These are phyloP conservation scores for Ophion slaviceki DNA, from an alignment of 2,888 invertebrate species.

Conservation along the genomic window DNA sequence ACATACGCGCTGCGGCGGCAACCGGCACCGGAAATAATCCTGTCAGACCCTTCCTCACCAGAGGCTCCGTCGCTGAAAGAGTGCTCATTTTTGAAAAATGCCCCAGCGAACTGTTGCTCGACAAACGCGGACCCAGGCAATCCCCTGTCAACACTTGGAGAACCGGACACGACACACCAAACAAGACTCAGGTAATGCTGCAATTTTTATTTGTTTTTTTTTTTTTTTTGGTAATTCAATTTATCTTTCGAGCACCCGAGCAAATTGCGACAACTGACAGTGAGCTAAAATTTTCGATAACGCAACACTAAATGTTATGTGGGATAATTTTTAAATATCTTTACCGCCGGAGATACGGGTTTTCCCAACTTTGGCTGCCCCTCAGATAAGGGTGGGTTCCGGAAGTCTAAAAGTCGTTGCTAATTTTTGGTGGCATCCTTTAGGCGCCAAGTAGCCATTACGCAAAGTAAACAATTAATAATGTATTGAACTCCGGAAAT, in stretches of 20 bases:
- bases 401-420: too few relatives aligned
- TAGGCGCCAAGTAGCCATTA: too few relatives aligned
- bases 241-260: neutral
- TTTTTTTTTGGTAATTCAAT: constrained; percentile 9
- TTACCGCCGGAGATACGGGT: too few relatives aligned
- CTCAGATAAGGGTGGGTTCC: too few relatives aligned
- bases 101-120: constrained; percentile 91
- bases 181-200: constrained; percentile 84
- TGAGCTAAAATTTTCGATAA: neutral
- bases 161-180: constrained; percentile 82
- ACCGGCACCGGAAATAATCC: constrained; percentile 86
- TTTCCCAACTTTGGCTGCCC: too few relatives aligned
- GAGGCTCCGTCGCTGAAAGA: constrained; percentile 95
- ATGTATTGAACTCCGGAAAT: too few relatives aligned
- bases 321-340: too few relatives aligned
- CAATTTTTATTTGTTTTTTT: constrained; percentile 4
- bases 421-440: too few relatives aligned
- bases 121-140: constrained; percentile 87
- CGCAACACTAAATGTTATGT: too few relatives aligned
- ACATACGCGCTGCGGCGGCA: constrained; percentile 82
- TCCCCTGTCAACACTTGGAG: constrained; percentile 84
- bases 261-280: neutral
- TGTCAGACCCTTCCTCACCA: constrained; percentile 92
- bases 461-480: too few relatives aligned
- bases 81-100: constrained; percentile 96